A percentile compares a stretch with the other conserved stretches of the same genome.
Evolutionary conservation across 2,113 vertebrate genomes (phyloP).

Genomic region (Sapajus apella): DNA sequence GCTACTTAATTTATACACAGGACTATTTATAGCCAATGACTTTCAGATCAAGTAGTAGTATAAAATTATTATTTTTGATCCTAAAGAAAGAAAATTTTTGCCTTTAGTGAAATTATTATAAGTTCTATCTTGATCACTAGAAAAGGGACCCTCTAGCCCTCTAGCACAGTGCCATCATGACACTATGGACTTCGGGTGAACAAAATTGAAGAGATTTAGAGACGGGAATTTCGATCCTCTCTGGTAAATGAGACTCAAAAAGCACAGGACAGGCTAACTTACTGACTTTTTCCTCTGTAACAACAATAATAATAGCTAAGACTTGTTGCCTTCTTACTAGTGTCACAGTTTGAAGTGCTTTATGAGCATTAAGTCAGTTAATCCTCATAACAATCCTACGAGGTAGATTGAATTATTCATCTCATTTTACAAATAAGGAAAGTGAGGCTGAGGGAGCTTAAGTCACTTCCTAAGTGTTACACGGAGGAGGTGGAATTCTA

Average conservation of each 20-base stretch:
- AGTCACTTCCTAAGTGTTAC: neutral
- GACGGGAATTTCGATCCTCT: neutral
- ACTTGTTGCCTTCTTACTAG: neutral
- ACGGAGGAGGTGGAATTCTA: neutral
- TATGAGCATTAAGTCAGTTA: neutral
- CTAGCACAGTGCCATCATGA: neutral
- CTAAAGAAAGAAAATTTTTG: neutral
- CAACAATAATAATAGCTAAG: neutral
- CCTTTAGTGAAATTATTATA: neutral
- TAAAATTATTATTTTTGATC: neutral
- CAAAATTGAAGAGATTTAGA: neutral
- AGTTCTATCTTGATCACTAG: neutral
- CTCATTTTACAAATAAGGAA: neutral
- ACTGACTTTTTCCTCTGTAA: neutral
- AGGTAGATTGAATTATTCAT: neutral
- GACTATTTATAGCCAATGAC: neutral
- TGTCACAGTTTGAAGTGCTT: neutral
- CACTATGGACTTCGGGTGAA: neutral
- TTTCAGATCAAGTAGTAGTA: neutral
- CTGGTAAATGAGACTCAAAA: neutral
- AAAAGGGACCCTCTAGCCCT: neutral
- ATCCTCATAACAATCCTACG: neutral
- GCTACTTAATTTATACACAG: neutral
- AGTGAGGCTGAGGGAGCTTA: neutral
- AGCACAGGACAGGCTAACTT: neutral